A percentile compares a stretch with the other conserved stretches of the same genome.
phyloP scores from a whole-genome alignment of 2,797 vertebrate species.

The Lepus oiostolus region DNA sequence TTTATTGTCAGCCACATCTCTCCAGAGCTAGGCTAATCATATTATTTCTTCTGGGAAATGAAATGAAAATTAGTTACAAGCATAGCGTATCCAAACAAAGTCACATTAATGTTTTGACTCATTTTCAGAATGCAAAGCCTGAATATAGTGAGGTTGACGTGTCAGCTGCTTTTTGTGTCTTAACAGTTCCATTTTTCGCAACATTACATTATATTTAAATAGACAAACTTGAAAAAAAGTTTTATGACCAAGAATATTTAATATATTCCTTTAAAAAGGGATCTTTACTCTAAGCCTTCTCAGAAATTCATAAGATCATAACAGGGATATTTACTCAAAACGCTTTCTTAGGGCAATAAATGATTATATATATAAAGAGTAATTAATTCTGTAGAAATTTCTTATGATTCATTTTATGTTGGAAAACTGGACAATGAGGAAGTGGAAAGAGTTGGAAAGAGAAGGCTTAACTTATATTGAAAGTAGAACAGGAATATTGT shows the following conservation, averaged over 20 bases:
- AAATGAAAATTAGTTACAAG: background rate
- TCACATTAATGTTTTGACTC: background rate
- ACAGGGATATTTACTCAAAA: background rate
- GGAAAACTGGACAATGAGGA: background rate
- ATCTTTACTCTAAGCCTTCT: slow-evolving; percentile 20
- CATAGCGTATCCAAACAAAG: background rate
- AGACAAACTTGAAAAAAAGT: background rate
- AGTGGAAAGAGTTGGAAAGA: background rate
- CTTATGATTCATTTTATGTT: background rate
- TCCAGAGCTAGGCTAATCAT: background rate
- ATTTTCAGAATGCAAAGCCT: background rate
- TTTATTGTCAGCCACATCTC: background rate
- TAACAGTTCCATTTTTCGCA: background rate
- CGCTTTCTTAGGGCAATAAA: background rate
- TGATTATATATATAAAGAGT: background rate
- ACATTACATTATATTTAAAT: background rate
- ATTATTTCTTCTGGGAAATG: background rate
- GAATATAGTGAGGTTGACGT: background rate
- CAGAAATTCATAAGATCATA: background rate
- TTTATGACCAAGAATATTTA: background rate
- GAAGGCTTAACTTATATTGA: background rate
- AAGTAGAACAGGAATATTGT: background rate
- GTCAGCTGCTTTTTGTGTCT: background rate
- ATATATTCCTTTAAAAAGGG: background rate
- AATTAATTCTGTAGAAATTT: slow-evolving; percentile 9